phyloP scores from a whole-genome alignment of 2,797 vertebrate genomes.

The Nannoperca australis region DNA sequence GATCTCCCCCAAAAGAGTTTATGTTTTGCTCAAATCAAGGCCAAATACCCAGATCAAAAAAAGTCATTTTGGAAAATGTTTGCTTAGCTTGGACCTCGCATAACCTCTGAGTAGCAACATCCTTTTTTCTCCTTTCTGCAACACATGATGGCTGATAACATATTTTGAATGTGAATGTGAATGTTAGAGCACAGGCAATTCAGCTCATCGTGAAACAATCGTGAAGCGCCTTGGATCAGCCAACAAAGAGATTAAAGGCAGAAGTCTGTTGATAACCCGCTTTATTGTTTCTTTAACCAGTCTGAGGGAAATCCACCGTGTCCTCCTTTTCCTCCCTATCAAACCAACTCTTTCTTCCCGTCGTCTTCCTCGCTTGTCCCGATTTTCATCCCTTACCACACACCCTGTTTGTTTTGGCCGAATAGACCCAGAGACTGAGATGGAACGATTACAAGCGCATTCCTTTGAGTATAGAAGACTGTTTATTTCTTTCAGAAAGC shows the following conservation, averaged over 20 bases:
- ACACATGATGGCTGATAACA: neutral
- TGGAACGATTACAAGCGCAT: slow-evolving; percentile 86
- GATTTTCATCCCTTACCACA: slow-evolving; percentile 78
- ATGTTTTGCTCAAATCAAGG: neutral
- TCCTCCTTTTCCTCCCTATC: slow-evolving; percentile 78
- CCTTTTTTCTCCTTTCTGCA: neutral
- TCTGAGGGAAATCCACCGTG: slow-evolving; percentile 74
- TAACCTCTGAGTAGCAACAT: neutral
- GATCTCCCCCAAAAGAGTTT: too few relatives aligned
- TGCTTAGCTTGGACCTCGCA: neutral
- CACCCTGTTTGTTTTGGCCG: slow-evolving; percentile 88
- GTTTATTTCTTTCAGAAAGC: slow-evolving; percentile 57
- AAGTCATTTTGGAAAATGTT: neutral
- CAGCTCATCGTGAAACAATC: slow-evolving; percentile 24
- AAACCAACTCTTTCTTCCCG: slow-evolving; percentile 62
- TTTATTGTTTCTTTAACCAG: slow-evolving; percentile 62
- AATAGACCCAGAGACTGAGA: slow-evolving; percentile 85
- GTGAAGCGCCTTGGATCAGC: slow-evolving; percentile 17
- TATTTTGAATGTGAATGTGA: too few relatives aligned
- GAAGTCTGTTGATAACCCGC: slow-evolving; percentile 54
- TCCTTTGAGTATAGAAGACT: slow-evolving; percentile 64
- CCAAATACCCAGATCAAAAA: neutral
- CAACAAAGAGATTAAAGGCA: slow-evolving; percentile 59
- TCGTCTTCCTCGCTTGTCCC: slow-evolving; percentile 82
- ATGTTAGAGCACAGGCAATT: neutral